Conservation (phyloP, 2,113 vertebrate species). For the Phalacrocorax carbo region DNA sequence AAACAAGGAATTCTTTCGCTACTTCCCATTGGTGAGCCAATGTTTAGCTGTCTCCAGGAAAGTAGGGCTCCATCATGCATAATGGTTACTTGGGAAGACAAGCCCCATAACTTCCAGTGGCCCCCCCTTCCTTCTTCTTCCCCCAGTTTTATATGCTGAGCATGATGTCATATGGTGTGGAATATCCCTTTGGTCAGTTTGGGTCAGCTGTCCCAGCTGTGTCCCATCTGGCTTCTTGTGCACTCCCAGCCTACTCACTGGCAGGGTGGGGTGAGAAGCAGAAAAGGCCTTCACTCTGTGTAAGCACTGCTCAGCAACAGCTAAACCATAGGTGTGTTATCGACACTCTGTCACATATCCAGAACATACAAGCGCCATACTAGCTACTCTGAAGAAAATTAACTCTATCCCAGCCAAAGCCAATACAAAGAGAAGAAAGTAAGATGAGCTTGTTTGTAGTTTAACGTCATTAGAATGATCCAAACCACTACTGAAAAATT, state of each 20-base stretch:
- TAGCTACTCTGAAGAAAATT: background rate
- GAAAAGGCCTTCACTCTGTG: background rate
- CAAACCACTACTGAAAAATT: background rate
- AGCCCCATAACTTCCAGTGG: fast-evolving
- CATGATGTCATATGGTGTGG: background rate
- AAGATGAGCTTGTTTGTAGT: background rate
- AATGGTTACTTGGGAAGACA: background rate
- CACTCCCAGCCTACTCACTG: fast-evolving
- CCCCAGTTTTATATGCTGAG: background rate
- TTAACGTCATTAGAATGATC: background rate
- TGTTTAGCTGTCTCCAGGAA: background rate
- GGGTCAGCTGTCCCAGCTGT: background rate
- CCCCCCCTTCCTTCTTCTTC: background rate
- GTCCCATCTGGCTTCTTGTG: background rate
- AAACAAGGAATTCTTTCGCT: background rate
- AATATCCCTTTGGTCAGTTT: background rate
- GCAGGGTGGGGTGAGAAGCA: background rate
- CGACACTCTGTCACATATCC: background rate
- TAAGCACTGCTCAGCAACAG: background rate
- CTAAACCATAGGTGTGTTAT: background rate
- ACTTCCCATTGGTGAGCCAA: fast-evolving
- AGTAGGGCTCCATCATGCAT: fast-evolving
- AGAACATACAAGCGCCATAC: background rate
- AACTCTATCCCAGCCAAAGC: background rate
- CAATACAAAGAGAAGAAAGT: background rate